Percentiles rank a stretch among this genome's conserved stretches.
These are phyloP conservation scores for Hermaeophaga mercurialis DNA, from an alignment of 2,888 invertebrate species.

Conservation along the genomic window DNA sequence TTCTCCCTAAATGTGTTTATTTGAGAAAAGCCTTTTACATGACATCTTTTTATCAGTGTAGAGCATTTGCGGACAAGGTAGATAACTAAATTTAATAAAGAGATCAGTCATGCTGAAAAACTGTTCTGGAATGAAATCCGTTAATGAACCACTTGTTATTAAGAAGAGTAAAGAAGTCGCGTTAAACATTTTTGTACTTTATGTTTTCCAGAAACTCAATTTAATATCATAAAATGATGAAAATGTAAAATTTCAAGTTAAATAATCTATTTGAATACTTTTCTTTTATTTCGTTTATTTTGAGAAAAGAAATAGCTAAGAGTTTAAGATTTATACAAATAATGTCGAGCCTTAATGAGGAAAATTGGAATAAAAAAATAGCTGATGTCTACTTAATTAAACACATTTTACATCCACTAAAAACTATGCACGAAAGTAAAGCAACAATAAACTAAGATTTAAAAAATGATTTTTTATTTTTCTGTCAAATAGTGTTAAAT, in stretches of 20 bases:
- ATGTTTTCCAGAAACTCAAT: constrained; percentile 9
- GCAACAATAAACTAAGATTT: no score
- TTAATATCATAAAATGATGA: constrained; percentile 17
- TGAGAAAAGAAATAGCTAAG: not conserved
- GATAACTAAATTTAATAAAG: constrained; percentile 23
- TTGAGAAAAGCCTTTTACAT: no score
- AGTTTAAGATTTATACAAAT: not conserved
- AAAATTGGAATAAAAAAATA: no score
- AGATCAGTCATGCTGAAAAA: constrained; percentile 25
- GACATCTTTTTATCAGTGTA: constrained; percentile 17
- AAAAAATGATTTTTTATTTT: no score
- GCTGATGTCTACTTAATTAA: no score
- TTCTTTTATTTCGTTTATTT: not conserved
- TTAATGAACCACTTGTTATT: constrained; percentile 27
- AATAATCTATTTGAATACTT: not conserved
- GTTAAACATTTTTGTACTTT: constrained; percentile 17
- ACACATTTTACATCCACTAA: no score
- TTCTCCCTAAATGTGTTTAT: no score
- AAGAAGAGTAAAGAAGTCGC: constrained; percentile 7
- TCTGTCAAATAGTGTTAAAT: no score
- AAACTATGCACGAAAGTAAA: no score
- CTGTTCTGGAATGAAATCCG: constrained; percentile 19
- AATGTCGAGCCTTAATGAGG: no score
- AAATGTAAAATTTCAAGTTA: constrained; percentile 9
- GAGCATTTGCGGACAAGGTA: not conserved